Evolutionary conservation across 2,797 vertebrate species (phyloP), one percentile per base, ranked within the genome.

Genomic region (Presbytis comata): DNA sequence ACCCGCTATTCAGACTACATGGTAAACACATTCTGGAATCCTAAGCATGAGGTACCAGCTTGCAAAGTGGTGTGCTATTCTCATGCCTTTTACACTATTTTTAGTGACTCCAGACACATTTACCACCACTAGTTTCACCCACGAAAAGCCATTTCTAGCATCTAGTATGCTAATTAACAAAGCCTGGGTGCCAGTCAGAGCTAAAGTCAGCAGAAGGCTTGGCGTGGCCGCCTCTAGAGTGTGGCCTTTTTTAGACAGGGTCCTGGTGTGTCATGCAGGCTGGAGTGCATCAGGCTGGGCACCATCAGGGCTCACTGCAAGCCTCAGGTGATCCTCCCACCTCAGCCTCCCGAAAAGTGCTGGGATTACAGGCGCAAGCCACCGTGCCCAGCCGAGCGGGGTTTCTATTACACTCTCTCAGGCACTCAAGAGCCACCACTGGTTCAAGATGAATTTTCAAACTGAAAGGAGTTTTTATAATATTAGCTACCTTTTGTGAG

Each of bases 21-120:
- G 44, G 53, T 79, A 93, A 59, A 79, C 76, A 50, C 6, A 14
- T 46, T 61, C 72, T 39, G 57, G 44, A 83, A 39, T 48, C 80
- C 79, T 36, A 50, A 36, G 44, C 14, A 17, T 2, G 24, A 67
- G 10, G 19, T n/a, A 10, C 46, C 83, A 55, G 55, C 33, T 57
- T 36, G 8, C 16, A 48, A n/a, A 30, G n/a, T 7, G 36, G 39
- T 0, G 0, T 50, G 36, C 85, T 36, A 48, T 33, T 26, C 85
- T 36, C 39, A 3, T 36, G 14, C n/a, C 74, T 75, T 85, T 61
- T 26, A 3, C 57, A 14, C 50, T 9, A n/a, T 17, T 1, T 80
- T 19, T 24, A 36, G 72, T 55, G 50, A 50, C 1, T 11, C 19
- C 53, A 75, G 33, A 48, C 59, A 17, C 7, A 30, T 21, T 59